Conservation (phyloP, 2,797 vertebrate genomes). For the Heliangelus exortis region DNA sequence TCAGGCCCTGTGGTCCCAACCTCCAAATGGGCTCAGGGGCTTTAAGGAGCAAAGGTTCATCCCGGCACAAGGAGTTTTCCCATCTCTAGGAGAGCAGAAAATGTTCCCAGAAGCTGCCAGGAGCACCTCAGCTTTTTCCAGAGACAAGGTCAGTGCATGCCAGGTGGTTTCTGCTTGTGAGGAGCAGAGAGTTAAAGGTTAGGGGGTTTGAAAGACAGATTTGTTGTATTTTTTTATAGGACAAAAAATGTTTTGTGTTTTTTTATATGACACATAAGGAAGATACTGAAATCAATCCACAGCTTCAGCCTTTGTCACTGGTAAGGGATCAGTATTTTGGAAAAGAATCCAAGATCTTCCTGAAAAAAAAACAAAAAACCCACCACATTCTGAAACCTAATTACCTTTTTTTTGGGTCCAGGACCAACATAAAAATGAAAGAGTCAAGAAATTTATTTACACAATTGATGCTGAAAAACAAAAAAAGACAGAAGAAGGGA, state of each 20-base stretch:
- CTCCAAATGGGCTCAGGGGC: not conserved
- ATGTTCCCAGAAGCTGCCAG: not conserved
- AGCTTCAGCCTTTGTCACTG: not conserved
- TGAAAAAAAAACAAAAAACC: not conserved
- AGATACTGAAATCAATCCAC: not conserved
- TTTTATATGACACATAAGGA: not conserved
- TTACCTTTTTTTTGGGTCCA: not conserved
- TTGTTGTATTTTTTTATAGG: not conserved
- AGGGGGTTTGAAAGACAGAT: not conserved
- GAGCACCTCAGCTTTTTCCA: fast-evolving
- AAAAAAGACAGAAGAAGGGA: not conserved
- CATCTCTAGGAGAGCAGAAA: not conserved
- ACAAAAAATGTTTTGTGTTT: too few species aligned
- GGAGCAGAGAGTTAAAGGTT: not conserved
- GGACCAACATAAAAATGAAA: not conserved
- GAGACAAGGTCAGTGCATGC: not conserved
- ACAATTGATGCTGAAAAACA: fast-evolving
- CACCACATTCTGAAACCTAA: not conserved
- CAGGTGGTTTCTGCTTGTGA: not conserved
- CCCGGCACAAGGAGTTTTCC: not conserved
- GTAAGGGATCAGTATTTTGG: not conserved
- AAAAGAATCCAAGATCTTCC: not conserved
- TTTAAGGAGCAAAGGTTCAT: not conserved
- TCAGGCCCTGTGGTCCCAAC: not conserved
- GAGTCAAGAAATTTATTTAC: not conserved